Evolutionary conservation across 2,113 vertebrate species (phyloP), one percentile per base, ranked within the genome.

Genomic region (Mesitornis unicolor): DNA sequence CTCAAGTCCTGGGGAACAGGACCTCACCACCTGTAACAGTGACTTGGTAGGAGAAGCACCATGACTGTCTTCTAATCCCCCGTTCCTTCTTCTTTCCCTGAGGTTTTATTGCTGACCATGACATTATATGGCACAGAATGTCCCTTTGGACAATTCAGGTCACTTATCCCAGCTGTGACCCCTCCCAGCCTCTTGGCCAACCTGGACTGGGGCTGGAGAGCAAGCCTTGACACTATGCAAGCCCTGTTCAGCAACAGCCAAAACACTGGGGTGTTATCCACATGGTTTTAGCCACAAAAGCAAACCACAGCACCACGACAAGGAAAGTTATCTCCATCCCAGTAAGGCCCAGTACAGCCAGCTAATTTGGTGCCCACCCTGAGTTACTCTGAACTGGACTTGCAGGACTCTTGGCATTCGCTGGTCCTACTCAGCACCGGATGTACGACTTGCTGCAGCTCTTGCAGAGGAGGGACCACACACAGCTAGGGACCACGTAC

Each of bases 321-420:
- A 67, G 45, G 43, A 42, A 24, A 33, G 29, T 26, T 38, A 20
- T n/a, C 45, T 38, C 53, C 60, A 20, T 16, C 36, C 43, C 68
- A 74, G 36, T 33, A 48, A 9, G 48, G 31, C 36, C 51, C 43
- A 22, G 8, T 9, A 26, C 40, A 33, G 19, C 21, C 61, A 60
- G 35, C 25, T 33, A 31, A 42, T 77, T 69, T 50, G 47, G 31
- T 42, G 54, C 31, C 47, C 20, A 22, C 7, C 43, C 17, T 40
- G 31, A 56, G 21, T 48, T 31, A 11, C 63, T 13, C 38, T 13
- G 57, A 50, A 56, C 19, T 16, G 59, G 50, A 28, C 51, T 47
- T 26, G 51, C 40, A 31, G 21, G 47, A 48, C 16, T 29, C 51
- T 35, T 31, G 16, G 7, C 0, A 2, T 51, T 42, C 20, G 0